Base-by-base conservation (phyloP, 2,797 vertebrate genomes). In the Paratrypauchen microcephalus region DNA sequence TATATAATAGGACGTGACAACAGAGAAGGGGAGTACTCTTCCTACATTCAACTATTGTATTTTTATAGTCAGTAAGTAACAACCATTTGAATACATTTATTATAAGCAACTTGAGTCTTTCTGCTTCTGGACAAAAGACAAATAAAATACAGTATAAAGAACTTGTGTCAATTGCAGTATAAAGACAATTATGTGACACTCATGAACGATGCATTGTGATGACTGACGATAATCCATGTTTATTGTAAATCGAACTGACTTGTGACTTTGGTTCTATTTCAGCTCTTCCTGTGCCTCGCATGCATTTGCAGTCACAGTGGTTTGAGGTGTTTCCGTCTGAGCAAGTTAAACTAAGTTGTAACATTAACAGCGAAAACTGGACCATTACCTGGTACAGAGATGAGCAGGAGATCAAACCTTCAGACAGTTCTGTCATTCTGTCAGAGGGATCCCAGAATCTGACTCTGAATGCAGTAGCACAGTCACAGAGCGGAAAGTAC, bases 311-410 rank as follows among this genome's bases (percentile, higher is more conserved):
- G 19, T 73, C 85, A 9, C 0, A 0, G 0, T 81, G 69, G 79
- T 16, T 1, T 9, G 71, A 89, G 0, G 68, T 87, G 6, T 92
- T 89, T 72, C 57, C 65, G 9, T 50, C 66, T 65, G 90, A 93
- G 63, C 84, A 66, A 66, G 85, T 88, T n/a, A 4, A 24, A 56
- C 56, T 92, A 26, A 36, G 0, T 0, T 93, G 90, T 72, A 2
- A 0, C 0, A 4, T 88, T 13, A 30, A 0, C 28, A 68, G 63
- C 69, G 65, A 71, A 0, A 48, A 74, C 50, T 90, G 86, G 89
- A 77, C 0, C 19, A 73, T 88, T 76, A 68, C 0, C 50, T 93
- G 89, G 88, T 64, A 61, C 69, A 84, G 1, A 69, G 0, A 74
- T 47, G 15, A 5, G 2, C 0, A 23, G 0, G 0, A 0, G 5